Base-by-base conservation (phyloP, 2,888 invertebrate species). In the Mactromeris polynyma region DNA sequence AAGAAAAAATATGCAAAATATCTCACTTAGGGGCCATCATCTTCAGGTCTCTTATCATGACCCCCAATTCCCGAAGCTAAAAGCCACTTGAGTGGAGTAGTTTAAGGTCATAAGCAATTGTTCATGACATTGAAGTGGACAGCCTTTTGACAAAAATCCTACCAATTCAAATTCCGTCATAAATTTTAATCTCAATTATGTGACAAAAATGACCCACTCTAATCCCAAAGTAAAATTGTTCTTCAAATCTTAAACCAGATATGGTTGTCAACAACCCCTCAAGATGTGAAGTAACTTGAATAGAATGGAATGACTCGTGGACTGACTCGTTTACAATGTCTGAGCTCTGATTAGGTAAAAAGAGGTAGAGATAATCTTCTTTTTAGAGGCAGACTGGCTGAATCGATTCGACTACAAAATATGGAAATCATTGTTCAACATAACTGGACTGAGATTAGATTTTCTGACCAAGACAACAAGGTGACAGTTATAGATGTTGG, bases 121-220 rank as follows among this genome's bases (percentile, higher is more conserved):
- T 7, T 64, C 58, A 64, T 64, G 26, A 26, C 11, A 64, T 26
- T 64, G 58, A 64, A 64, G 58, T 64, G 26, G 58, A 26, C 26
- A 7, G 58, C 58, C 58, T 64, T 26, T 64, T 64, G 58, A 64
- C n/a, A 64, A 58, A n/a, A 21, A 26, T 58, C 58, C 7, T 21
- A n/a, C n/a, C 33, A 36, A 33, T 36, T 73, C 19, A 19, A 73
- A 73, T 6, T 73, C 33, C 33, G 19, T 73, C 36, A 73, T 73
- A 73, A 73, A 73, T 73, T 36, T 73, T 73, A 73, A 73, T 73
- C 73, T 73, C 73, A 73, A 73, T 73, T 73, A 36, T 36, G 73
- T 73, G 73, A 33, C 33, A 36, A 73, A 73, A 73, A 73, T 73
- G 73, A 33, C 36, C 36, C 73, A 19, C 73, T 73, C 73, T 73